Evolutionary conservation across 1,140 invertebrate species (phyloP), one percentile per base, ranked within the genome.

Genomic region (Drosophila santomea): DNA sequence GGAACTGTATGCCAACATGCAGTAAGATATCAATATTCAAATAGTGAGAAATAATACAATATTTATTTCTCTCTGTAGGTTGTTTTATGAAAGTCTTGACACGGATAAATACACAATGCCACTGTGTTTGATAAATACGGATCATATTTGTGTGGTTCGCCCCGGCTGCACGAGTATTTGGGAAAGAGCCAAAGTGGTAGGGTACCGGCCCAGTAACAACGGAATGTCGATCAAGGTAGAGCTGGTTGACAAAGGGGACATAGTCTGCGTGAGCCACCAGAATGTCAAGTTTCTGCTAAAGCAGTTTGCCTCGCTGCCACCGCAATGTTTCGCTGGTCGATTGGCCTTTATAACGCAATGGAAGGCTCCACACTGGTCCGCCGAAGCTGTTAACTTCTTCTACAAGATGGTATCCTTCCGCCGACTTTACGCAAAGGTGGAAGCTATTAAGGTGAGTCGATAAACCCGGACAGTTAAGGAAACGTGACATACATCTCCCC

Each of bases 221-320:
- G 15, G 8, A 2, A 76, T 41, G 10, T 61, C 56, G 0, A 44
- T 86, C 41, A 68, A 83, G 44, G 88, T 92, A 8, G 32, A 61
- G 23, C 69, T 84, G 23, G 38, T 92, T 4, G 91, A 92, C 56
- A 88, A 78, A 17, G 91, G 91, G 7, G 67, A 72, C 10, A 44
- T 84, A 0, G n/a, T 57, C 12, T 62, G 66, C 43, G 72, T 86
- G 1, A 41, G 15, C 28, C 61, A 54, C 41, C 72, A 15, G 0
- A 23, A 76, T 2, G 36, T 92, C 0, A 85, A 82, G 66, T 85
- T 72, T 74, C 38, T 92, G 25, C 43, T 57, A 17, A 66, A 62
- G 12, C 39, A 66, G 1, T 92, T 90, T 52, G 80, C 80, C 11
- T 50, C 0, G 14, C 39, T 92, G 15, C 88, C 90, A 3, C 1